Base-by-base conservation (phyloP, 2,797 vertebrate genomes). In the Astyanax mexicanus region DNA sequence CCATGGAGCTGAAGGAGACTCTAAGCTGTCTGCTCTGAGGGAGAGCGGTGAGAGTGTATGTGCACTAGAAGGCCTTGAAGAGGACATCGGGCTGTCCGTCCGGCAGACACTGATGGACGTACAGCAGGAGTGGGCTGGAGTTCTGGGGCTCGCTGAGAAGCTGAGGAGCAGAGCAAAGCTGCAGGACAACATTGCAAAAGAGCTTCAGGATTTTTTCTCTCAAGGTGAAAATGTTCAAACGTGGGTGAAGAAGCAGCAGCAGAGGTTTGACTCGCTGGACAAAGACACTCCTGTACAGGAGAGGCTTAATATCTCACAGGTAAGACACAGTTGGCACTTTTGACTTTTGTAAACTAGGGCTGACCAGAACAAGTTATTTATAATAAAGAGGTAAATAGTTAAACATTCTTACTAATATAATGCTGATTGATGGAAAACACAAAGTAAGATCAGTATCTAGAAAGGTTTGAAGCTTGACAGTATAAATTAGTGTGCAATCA, bases 1-100 rank as follows among this genome's bases (percentile, higher is more conserved):
- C 83, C 90, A 89, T 42, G 94, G 80, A 82, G 86, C 91, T 21
- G 90, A 88, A 38, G 94, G 93, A 9, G 91, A 94, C 6, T 55
- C 79, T 66, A 94, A 92, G 83, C 77, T 97, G 81, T 84, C 83
- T 80, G 88, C 83, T 32, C 78, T 94, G 73, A 85, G 76, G 69
- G 89, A 13, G 17, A 87, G 80, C 71, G 88, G 54, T 0, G 61
- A 89, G 75, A 84, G 77, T 81, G 81, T 94, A 27, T 88, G 77
- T 73, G 74, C 81, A 3, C 76, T 84, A 8, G 38, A 79, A 58
- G 86, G 85, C 11, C 75, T 93, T 76, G 79, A 89, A 40, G 74
- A 70, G 11, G 77, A 85, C 67, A 86, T 79, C 67, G 88, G 52
- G 21, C 25, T 3, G 25, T 86, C 85, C 61, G 57, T 91, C 15